Percentiles rank a stretch among this genome's conserved stretches.
Evolutionary conservation across 2,888 invertebrate genomes (phyloP).

Genomic region (Pheosia tremula): DNA sequence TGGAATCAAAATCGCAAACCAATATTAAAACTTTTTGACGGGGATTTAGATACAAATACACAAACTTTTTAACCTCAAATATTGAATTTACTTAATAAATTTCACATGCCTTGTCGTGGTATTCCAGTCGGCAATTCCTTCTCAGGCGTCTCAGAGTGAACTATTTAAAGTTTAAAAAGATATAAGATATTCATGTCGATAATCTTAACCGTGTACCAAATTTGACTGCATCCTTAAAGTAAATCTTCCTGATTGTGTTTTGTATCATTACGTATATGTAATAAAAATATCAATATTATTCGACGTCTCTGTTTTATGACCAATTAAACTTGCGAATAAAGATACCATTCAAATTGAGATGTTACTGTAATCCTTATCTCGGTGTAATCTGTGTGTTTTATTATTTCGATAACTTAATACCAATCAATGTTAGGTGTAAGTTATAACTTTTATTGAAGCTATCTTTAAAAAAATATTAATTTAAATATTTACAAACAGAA

Average conservation of each 20-base stretch:
- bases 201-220: neutral
- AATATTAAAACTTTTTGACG: neutral
- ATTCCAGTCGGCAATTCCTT: too few species aligned
- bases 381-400: slow-evolving; percentile 2
- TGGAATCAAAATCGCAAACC: neutral
- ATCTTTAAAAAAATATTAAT: too few species aligned
- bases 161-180: too few species aligned
- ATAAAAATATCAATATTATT: slow-evolving; percentile 39
- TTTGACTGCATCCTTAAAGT: neutral
- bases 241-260: slow-evolving; percentile 40
- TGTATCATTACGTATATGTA: slow-evolving; percentile 35
- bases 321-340: slow-evolving; percentile 47
- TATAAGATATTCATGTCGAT: too few species aligned
- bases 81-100: too few species aligned
- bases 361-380: slow-evolving; percentile 16
- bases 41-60: too few species aligned
- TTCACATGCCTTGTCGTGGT: too few species aligned
- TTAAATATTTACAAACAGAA: too few species aligned
- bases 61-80: too few species aligned
- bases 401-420: slow-evolving; percentile 4
- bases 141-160: too few species aligned
- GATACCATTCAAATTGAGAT: slow-evolving; percentile 43
- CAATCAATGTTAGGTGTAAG: neutral
- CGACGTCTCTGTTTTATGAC: slow-evolving; percentile 46
- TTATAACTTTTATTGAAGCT: neutral